Evolutionary conservation across 2,888 invertebrate species (phyloP).

Genomic region (Calameuta filiformis): DNA sequence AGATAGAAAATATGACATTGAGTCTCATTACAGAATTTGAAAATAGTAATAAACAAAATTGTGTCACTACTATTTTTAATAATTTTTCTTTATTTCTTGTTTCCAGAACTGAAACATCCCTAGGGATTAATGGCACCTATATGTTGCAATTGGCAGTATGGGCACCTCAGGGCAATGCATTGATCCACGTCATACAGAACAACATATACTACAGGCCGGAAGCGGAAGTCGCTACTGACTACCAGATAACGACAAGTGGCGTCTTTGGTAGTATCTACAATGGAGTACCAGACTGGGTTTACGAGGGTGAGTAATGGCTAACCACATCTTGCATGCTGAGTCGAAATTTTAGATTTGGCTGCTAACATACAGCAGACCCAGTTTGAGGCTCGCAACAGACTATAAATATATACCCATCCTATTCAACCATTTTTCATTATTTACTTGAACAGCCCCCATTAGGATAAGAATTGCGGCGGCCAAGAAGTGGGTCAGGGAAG

Average conservation of each 20-base stretch:
- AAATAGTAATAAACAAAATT: too few relatives aligned
- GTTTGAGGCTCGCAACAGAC: neutral
- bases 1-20: too few relatives aligned
- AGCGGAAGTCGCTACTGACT: conserved; percentile 64
- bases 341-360: neutral
- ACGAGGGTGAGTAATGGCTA: conserved; percentile 77
- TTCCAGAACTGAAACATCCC: conserved; percentile 17
- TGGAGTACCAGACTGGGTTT: conserved; percentile 95
- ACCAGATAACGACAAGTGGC: conserved; percentile 75
- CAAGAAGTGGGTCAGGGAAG: too few relatives aligned
- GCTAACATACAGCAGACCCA: neutral
- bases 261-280: conserved; percentile 76
- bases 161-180: conserved; percentile 78
- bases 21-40: too few relatives aligned
- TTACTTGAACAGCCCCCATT: too few relatives aligned
- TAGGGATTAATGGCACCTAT: conserved; percentile 62
- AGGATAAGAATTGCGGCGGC: too few relatives aligned
- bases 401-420: neutral
- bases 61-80: too few relatives aligned
- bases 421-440: too few relatives aligned
- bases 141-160: conserved; percentile 80
- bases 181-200: conserved; percentile 79
- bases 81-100: neutral
- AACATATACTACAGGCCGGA: conserved; percentile 80
- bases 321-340: too few relatives aligned